Percentiles rank a stretch among this genome's conserved stretches.
These are phyloP conservation scores for Sabellastarte sp. DNA, from an alignment of 2,888 invertebrate genomes.

Conservation along the genomic window DNA sequence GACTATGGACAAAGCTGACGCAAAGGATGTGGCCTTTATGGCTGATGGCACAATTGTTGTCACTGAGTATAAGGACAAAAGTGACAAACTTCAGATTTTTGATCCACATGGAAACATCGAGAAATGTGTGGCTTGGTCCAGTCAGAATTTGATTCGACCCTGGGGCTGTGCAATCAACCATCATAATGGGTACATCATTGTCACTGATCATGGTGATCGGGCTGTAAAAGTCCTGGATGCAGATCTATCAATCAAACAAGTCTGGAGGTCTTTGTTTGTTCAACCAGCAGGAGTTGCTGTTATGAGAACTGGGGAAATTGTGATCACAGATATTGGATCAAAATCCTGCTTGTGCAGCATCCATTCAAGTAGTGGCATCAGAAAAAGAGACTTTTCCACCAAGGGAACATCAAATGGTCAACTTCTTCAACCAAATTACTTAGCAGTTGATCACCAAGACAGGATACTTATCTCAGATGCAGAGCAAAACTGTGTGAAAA, in stretches of 20 bases:
- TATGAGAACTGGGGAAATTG: slow-evolving; percentile 15
- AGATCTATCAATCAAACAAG: not conserved
- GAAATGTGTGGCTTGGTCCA: not conserved
- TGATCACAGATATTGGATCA: slow-evolving; percentile 19
- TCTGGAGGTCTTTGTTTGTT: slow-evolving; percentile 2
- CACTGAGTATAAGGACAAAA: not conserved
- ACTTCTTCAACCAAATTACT: slow-evolving; percentile 13
- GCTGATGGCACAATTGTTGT: not conserved
- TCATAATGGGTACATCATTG: not conserved
- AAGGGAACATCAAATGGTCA: slow-evolving; percentile 15
- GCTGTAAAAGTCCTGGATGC: slow-evolving; percentile 8
- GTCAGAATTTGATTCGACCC: not conserved
- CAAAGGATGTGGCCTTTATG: not conserved
- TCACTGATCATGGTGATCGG: slow-evolving; percentile 13
- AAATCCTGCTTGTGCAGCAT: slow-evolving; percentile 11
- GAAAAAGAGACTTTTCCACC: slow-evolving; percentile 13
- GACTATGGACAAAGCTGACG: not conserved
- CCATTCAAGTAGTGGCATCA: not conserved
- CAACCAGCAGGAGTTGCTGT: slow-evolving; percentile 17
- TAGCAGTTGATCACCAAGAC: slow-evolving; percentile 21
- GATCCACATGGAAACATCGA: not conserved
- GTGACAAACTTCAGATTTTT: not conserved
- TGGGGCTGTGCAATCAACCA: not conserved
- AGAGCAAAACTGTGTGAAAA: slow-evolving; percentile 16
- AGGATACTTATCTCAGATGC: slow-evolving; percentile 20